phyloP scores from a whole-genome alignment of 2,888 invertebrate species.

The Cataglyphis albicans region DNA sequence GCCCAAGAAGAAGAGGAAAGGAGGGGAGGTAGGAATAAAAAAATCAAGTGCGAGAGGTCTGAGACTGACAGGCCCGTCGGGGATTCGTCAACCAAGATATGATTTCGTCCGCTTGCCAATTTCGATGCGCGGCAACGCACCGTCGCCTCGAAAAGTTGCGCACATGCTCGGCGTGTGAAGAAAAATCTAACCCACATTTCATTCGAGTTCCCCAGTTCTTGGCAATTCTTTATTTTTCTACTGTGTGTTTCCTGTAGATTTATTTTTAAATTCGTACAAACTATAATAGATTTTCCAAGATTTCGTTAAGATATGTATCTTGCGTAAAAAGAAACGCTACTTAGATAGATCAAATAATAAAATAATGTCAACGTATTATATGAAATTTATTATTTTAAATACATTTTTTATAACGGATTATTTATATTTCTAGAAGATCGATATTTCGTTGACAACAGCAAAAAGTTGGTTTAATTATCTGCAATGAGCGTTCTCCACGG shows the following conservation, averaged over 20 bases:
- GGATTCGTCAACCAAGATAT: conserved; percentile 57
- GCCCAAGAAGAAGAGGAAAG: conserved; percentile 44
- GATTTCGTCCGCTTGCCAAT: conserved; percentile 61
- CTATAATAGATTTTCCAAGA: background rate
- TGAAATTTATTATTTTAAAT: background rate
- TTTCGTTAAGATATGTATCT: background rate
- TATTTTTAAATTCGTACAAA: background rate
- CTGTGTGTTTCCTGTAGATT: background rate
- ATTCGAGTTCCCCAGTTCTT: background rate
- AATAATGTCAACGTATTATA: background rate
- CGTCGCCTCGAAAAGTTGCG: conserved; percentile 26
- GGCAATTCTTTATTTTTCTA: background rate
- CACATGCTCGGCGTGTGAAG: conserved; percentile 45
- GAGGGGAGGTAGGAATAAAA: conserved; percentile 27
- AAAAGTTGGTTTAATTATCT: conserved; percentile 37
- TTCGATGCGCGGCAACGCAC: conserved; percentile 50
- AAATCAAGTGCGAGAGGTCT: conserved; percentile 56
- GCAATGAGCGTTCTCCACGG: conserved; percentile 6
- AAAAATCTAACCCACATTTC: conserved; percentile 32
- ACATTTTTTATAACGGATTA: background rate
- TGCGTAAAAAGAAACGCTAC: background rate
- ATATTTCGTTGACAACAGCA: conserved; percentile 16
- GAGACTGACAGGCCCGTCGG: conserved; percentile 61
- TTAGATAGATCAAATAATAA: background rate
- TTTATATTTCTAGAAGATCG: background rate